Evolutionary conservation across 2,797 vertebrate species (phyloP), one percentile per base, ranked within the genome.

Genomic region (Heterohyrax brucei): DNA sequence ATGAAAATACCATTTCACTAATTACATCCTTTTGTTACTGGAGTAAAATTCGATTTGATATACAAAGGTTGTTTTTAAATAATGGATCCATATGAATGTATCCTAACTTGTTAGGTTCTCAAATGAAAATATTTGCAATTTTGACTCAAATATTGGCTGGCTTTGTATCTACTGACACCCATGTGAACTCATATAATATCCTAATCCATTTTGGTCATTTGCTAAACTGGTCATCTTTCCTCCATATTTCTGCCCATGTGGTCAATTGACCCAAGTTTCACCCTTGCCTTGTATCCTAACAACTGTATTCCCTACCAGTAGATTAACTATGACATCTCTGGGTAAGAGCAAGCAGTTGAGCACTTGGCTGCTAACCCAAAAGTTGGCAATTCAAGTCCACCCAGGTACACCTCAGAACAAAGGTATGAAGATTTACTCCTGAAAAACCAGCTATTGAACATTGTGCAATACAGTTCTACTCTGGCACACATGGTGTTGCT

Each of bases 1-100:
- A 96, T 95, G 75, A 82, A 97, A 96, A 85, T 92, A 87, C 12
- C 61, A 28, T 22, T 86, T 78, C 39, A 82, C 3, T 96, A 97
- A 33, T 96, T 97, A 81, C 14, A 91, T 82, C 53, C 48, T 95
- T 93, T 96, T 76, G 76, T 97, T 92, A 92, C 84, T 95, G 87
- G 56, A 73, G 75, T 93, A 87, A 83, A 89, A 81, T 96, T 83
- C 33, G 77, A 44, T 96, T 97, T 96, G 84, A 93, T 96, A 64
- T 94, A 56, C 19, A 7, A n/a, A 9, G 50, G 76, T 66, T 76
- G 61, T 64, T 93, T 56, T 75, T 46, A 39, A 39, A 24, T 39
- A 79, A 92, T 0, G 59, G 46, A 86, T 33, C 33, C 6, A 30
- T 56, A 50, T 50, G 30, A 86, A 75, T 75, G 33, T 8, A 26